These are phyloP conservation scores for Limnephilus marmoratus DNA, from an alignment of 2,888 invertebrate genomes.

Conservation along the genomic window DNA sequence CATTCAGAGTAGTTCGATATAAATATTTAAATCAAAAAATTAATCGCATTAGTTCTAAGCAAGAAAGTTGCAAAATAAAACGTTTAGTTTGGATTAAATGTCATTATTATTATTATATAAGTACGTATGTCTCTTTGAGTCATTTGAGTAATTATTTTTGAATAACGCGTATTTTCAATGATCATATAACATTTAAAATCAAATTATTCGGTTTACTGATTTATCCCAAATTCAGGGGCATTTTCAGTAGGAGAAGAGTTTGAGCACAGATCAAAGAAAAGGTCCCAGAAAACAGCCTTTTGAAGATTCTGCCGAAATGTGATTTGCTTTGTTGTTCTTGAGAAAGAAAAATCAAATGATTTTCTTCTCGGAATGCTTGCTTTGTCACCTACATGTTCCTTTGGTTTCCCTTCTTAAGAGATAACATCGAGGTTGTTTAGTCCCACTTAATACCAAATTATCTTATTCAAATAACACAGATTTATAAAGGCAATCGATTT, in stretches of 20 bases:
- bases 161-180: no score
- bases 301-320: neutral
- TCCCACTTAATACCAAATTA: neutral
- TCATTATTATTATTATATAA: no score
- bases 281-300: neutral
- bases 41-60: no score
- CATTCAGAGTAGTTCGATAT: no score
- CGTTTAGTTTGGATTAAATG: no score
- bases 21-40: no score
- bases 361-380: neutral
- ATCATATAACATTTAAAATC: neutral
- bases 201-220: neutral
- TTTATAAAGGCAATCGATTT: no score
- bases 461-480: neutral
- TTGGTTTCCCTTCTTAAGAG: neutral
- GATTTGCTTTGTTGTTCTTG: conserved; percentile 22
- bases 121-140: no score
- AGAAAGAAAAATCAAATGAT: conserved; percentile 28
- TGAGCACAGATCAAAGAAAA: neutral
- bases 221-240: neutral
- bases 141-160: no score
- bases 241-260: neutral
- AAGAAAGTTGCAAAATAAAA: no score
- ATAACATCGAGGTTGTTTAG: neutral
- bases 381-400: neutral